phyloP scores from a whole-genome alignment of 1,140 invertebrate species.

The Meloidogyne floridensis region DNA sequence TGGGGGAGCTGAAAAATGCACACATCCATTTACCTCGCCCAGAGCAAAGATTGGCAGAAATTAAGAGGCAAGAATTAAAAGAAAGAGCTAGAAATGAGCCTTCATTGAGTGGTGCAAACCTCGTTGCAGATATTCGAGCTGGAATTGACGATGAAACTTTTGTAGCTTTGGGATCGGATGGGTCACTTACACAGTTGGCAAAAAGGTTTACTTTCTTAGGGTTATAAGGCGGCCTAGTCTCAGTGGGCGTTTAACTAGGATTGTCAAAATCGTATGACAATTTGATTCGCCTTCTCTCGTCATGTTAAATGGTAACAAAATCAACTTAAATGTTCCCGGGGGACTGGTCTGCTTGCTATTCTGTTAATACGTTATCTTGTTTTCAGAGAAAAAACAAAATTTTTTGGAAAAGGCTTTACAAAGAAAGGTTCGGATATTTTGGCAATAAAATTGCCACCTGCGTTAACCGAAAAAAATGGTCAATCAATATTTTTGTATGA shows the following conservation, averaged over 20 bases:
- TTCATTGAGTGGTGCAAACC: not conserved
- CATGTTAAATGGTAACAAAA: too few species aligned
- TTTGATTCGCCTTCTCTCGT: too few species aligned
- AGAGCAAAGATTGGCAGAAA: constrained; percentile 7
- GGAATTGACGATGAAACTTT: constrained; percentile 19
- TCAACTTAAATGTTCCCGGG: too few species aligned
- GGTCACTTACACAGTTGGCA: not conserved
- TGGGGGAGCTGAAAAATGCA: not conserved
- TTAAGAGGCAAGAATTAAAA: not conserved
- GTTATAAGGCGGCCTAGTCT: too few species aligned
- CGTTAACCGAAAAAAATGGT: not conserved
- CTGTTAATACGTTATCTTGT: too few species aligned
- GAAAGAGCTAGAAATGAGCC: not conserved
- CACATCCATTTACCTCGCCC: not conserved
- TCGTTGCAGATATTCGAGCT: not conserved
- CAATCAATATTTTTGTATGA: constrained; percentile 13
- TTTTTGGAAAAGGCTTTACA: not conserved
- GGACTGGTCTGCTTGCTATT: too few species aligned
- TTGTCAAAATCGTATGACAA: too few species aligned
- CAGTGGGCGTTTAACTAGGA: too few species aligned
- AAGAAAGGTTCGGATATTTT: not conserved
- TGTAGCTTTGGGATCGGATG: constrained; percentile 13
- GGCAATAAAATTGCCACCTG: not conserved
- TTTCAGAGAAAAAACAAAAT: constrained; percentile 1
- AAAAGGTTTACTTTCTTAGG: too few species aligned